These are phyloP conservation scores for Acleris literana DNA, from an alignment of 2,888 invertebrate species.

Conservation along the genomic window DNA sequence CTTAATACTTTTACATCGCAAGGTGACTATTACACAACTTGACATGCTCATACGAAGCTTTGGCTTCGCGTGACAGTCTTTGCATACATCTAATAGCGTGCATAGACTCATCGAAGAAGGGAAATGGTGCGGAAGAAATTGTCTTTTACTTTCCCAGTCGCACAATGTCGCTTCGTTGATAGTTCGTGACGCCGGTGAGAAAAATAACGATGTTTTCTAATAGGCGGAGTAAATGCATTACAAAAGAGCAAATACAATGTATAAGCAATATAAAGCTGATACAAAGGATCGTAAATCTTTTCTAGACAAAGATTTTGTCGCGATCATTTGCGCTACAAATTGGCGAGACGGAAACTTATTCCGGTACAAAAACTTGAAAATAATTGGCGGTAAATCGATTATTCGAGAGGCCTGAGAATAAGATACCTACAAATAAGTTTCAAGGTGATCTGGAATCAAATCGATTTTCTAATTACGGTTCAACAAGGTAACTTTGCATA, in stretches of 20 bases:
- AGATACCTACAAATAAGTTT: conserved; percentile 7
- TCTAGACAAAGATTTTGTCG: not conserved
- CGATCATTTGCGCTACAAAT: conserved; percentile 28
- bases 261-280: conserved; percentile 16
- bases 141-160: conserved; percentile 31
- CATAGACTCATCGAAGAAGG: not conserved
- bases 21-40: conserved; percentile 32
- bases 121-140: conserved; percentile 36
- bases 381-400: conserved; percentile 29
- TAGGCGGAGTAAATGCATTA: conserved; percentile 11
- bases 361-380: conserved; percentile 5
- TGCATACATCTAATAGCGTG: conserved; percentile 2
- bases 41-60: conserved; percentile 1
- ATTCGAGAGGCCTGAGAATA: conserved; percentile 19
- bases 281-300: conserved; percentile 32
- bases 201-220: conserved; percentile 28
- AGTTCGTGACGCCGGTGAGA: conserved; percentile 11
- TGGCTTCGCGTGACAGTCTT: conserved; percentile 12
- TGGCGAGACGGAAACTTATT: conserved; percentile 9
- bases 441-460: conserved; percentile 32
- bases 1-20: conserved; percentile 21
- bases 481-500: conserved; percentile 31
- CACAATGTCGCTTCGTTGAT: conserved; percentile 17
- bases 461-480: conserved; percentile 31
- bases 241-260: conserved; percentile 15